Evolutionary conservation across 2,113 vertebrate species (phyloP), one percentile per base, ranked within the genome.

Genomic region (Ariopsis seemanni): DNA sequence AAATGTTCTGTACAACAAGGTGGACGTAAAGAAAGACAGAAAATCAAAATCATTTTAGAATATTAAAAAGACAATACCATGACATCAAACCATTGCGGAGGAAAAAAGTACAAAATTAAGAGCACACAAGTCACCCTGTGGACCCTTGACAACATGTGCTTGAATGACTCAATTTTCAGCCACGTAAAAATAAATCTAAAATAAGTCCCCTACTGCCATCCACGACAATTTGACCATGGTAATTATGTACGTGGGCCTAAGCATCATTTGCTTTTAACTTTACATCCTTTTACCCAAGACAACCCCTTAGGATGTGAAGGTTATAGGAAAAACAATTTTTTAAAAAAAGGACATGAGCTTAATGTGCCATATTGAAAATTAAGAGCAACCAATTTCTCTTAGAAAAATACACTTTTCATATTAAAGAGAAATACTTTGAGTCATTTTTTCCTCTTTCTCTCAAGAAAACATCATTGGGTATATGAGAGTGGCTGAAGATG

Each of bases 1-100:
- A 94, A 42, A 92, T 88, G 85, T 90, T 90, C 87, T 92, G 90
- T 92, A 93, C 93, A 94, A 88, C 30, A 89, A 80, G 58, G 85
- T 89, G 72, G 91, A 92, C 90, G 91, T 86, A 88, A 22, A 87
- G 87, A 87, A 90, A 87, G 90, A 92, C 90, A 92, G 83, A 90
- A 90, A 89, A 91, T 88, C 85, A 85, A 74, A 91, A 78, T 84
- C 89, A 90, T 55, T 86, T 71, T 63, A 91, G 80, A 90, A 90
- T 87, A 90, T 90, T 90, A 89, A 85, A 89, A 85, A 82, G 72
- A 91, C 87, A 87, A 63, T 69, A 79, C 83, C 34, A 79, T 27
- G 52, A 86, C 72, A 88, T 55, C 67, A 62, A 52, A 85, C 79
- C 48, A 82, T 82, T 88, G 71, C 65, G 55, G 55, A 83, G 55